Percentiles rank a stretch among this genome's conserved stretches.
phyloP scores from a whole-genome alignment of 23 tunicate species.

The Halocynthia aurantium region DNA sequence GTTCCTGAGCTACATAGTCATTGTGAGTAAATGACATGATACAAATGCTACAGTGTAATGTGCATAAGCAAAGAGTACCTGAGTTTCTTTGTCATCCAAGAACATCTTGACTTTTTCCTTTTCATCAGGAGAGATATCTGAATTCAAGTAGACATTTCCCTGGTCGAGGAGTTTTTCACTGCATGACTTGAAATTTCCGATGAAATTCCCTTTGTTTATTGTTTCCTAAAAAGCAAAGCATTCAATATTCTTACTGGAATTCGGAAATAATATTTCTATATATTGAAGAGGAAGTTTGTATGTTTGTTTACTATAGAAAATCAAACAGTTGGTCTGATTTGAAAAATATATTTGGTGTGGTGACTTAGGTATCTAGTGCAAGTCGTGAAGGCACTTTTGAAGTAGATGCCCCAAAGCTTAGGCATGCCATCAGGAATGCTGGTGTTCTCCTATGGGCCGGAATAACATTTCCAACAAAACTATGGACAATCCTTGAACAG shows the following conservation, averaged over 20 bases:
- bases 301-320: background rate
- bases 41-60: background rate
- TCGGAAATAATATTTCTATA: background rate
- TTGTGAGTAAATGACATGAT: no score
- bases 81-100: constrained; percentile 50
- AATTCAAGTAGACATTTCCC: constrained; percentile 29
- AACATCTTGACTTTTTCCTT: constrained; percentile 28
- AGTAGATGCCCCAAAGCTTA: no score
- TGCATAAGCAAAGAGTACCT: constrained; percentile 10
- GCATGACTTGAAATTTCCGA: constrained; percentile 23
- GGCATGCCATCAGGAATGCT: no score
- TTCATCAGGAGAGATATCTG: constrained; percentile 39
- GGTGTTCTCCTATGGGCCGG: no score
- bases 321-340: no score
- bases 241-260: background rate
- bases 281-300: background rate
- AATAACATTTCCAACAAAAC: no score
- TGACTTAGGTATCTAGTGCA: no score
- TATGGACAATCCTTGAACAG: background rate
- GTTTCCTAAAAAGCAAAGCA: constrained; percentile 16
- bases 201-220: constrained; percentile 17
- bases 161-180: constrained; percentile 1
- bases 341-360: no score
- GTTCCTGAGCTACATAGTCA: no score
- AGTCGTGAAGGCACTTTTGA: no score